A percentile compares a stretch with the other conserved stretches of the same genome.
These are phyloP conservation scores for Bergia sp. DNA, from an alignment of 92 coral and sea anemone genomes.

Conservation along the genomic window DNA sequence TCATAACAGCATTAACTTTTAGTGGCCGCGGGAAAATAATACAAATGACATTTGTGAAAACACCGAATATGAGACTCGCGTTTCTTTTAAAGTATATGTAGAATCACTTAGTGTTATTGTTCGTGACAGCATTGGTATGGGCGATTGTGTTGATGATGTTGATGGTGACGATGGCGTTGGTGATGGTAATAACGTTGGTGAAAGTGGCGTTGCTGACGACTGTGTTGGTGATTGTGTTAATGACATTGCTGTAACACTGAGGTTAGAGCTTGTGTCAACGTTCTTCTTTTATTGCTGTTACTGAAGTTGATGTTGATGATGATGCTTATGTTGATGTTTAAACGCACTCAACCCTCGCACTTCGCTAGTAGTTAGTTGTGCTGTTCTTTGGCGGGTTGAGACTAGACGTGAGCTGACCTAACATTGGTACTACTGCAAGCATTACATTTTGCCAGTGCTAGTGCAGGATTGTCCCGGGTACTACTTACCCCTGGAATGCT, in stretches of 20 bases:
- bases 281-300: no score
- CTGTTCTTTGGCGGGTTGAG: no score
- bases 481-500: slow-evolving; percentile 17
- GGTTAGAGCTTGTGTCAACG: background rate
- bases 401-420: no score
- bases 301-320: background rate
- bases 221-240: background rate
- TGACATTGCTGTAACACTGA: background rate
- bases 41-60: no score
- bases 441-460: background rate
- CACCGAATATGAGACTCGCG: no score
- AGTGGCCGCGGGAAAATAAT: no score
- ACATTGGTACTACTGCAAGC: no score
- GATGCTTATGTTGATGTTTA: no score
- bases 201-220: background rate
- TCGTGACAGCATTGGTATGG: background rate
- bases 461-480: background rate
- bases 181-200: background rate
- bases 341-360: no score
- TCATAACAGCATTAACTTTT: no score
- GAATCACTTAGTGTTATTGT: background rate
- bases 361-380: no score
- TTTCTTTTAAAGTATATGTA: no score
- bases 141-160: background rate
- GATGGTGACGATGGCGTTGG: background rate